A percentile compares a stretch with the other conserved stretches of the same genome.
Evolutionary conservation across 2,113 vertebrate species (phyloP).

Genomic region (Pteruthius melanotis): DNA sequence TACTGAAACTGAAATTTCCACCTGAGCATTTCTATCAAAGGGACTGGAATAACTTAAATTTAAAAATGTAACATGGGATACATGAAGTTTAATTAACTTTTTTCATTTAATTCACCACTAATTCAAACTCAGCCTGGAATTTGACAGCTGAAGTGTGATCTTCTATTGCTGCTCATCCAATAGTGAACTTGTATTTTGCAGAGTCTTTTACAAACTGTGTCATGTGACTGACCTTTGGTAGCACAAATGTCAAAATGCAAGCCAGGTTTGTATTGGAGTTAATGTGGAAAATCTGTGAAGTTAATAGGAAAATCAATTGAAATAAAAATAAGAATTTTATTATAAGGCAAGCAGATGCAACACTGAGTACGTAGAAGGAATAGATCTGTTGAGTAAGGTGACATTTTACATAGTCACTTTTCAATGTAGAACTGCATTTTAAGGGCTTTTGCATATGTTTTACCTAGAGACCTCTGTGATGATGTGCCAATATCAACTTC

Average conservation of each 20-base stretch:
- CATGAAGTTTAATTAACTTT: background rate
- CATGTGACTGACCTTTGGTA: background rate
- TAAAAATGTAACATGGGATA: background rate
- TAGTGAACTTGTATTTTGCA: background rate
- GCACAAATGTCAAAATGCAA: background rate
- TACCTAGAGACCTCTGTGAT: constrained; percentile 56
- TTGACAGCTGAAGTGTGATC: background rate
- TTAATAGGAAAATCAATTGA: background rate
- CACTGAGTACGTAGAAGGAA: background rate
- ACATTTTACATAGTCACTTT: constrained; percentile 56
- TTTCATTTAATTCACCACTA: background rate
- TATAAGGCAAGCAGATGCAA: background rate
- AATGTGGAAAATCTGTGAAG: too few species aligned
- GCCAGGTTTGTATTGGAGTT: background rate
- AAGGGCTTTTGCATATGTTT: constrained; percentile 59
- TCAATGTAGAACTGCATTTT: constrained; percentile 40
- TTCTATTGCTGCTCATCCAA: background rate
- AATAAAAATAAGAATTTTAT: background rate
- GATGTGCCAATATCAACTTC: constrained; percentile 61
- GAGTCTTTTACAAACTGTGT: background rate
- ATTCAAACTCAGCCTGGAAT: background rate
- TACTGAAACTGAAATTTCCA: background rate
- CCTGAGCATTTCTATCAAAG: background rate
- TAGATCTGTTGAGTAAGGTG: constrained; percentile 24
- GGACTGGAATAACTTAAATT: background rate